These are phyloP conservation scores for Crotalus viridis DNA, from an alignment of 2,113 vertebrate genomes.

Conservation along the genomic window DNA sequence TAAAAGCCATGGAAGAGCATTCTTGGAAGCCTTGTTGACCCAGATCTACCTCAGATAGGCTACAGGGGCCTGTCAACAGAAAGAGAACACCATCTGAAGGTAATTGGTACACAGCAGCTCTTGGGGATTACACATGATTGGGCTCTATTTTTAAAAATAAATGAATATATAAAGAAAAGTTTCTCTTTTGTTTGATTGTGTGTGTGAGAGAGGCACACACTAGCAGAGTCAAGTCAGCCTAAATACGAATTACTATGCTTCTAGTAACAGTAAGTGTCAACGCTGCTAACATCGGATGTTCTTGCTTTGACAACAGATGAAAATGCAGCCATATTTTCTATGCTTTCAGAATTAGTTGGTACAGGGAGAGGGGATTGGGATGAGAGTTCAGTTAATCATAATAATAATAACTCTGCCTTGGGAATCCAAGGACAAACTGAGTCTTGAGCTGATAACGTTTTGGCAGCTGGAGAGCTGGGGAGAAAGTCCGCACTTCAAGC, in stretches of 20 bases:
- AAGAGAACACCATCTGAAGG: background rate
- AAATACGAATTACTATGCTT: background rate
- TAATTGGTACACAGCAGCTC: background rate
- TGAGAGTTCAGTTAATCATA: too few relatives aligned
- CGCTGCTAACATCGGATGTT: too few relatives aligned
- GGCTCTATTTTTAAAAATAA: background rate
- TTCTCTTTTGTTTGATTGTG: background rate
- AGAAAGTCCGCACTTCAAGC: too few relatives aligned
- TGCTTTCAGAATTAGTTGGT: too few relatives aligned
- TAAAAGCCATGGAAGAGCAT: background rate
- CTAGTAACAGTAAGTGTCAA: background rate
- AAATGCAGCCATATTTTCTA: too few relatives aligned
- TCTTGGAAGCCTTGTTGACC: background rate
- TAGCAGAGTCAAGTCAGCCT: background rate
- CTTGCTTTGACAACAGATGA: too few relatives aligned
- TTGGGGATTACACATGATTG: background rate
- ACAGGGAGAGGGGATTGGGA: too few relatives aligned
- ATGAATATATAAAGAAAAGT: background rate
- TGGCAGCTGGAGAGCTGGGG: too few relatives aligned
- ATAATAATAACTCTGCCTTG: too few relatives aligned
- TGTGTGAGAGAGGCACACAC: background rate
- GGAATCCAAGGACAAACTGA: too few relatives aligned
- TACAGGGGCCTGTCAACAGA: background rate
- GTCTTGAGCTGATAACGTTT: too few relatives aligned
- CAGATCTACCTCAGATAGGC: background rate